Evolutionary conservation across 2,888 invertebrate genomes (phyloP).

Genomic region (Mythimna albipuncta): DNA sequence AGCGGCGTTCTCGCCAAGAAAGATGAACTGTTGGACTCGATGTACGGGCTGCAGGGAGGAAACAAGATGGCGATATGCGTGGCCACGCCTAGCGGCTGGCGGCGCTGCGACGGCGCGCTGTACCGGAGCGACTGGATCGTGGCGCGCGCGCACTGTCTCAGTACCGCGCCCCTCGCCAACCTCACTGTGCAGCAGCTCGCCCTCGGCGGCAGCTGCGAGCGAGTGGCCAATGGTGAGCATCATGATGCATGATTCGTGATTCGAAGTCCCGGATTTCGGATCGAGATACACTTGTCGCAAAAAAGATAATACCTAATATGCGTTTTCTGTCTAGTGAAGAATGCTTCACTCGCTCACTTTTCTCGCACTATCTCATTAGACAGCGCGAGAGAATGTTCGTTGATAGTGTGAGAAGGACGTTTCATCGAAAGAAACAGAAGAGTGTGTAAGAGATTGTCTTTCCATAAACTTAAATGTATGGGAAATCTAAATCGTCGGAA

Average conservation of each 20-base stretch:
- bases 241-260: not conserved
- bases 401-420: not conserved
- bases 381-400: too few species aligned
- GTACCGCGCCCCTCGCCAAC: not conserved
- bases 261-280: not conserved
- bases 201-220: constrained; percentile 45
- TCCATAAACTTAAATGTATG: too few species aligned
- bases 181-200: constrained; percentile 40
- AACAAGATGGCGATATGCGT: constrained; percentile 59
- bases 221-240: constrained; percentile 40
- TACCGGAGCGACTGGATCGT: constrained; percentile 67
- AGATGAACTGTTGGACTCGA: constrained; percentile 48
- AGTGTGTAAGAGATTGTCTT: too few species aligned
- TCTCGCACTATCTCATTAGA: not conserved
- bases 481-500: too few species aligned
- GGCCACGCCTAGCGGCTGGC: constrained; percentile 30
- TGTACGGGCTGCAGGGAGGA: constrained; percentile 53
- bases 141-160: constrained; percentile 62
- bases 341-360: not conserved
- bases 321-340: too few species aligned
- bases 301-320: too few species aligned
- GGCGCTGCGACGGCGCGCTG: constrained; percentile 63
- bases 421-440: not conserved
- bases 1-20: constrained; percentile 24
- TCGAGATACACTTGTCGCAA: too few species aligned